Evolutionary conservation across 1,140 invertebrate genomes (phyloP), one percentile per base, ranked within the genome.

Genomic region (Spodoptera litura): DNA sequence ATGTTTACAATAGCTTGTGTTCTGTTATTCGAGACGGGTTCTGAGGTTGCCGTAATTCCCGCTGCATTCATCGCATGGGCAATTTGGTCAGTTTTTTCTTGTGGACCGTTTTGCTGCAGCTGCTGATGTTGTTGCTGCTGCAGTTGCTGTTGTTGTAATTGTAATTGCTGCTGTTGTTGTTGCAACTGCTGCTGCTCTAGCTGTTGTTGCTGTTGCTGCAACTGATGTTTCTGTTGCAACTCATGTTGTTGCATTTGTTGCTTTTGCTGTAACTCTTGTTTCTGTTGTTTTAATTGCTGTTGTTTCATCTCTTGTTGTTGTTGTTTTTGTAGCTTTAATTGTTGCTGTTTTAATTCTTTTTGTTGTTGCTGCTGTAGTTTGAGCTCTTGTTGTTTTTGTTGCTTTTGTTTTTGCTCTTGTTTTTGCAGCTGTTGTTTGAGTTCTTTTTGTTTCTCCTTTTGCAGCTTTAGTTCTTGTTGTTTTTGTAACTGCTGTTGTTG

Each of bases 1-100:
- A 93, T 88, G 72, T 94, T 91, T 3, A 91, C 89, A 25, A 94
- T 74, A 44, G 87, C 82, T 61, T 91, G 88, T 9, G 88, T 81
- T 87, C 83, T 87, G 61, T 87, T 82, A 79, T 85, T 88, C 5
- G 84, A 77, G 51, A 81, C 79, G 55, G 86, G 64, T 55, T 93
- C 91, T 38, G 89, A n/a, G 20, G 84, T 85, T 20, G 91, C 83
- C 9, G 87, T 86, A 70, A 93, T 94, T 62, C 91, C 93, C 55
- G 93, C 90, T 31, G 92, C 93, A 81, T 83, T 94, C 91, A 94
- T 94, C 4, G 92, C 91, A 85, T 90, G 88, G 13, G 93, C 94
- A 58, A 94, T 91, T 85, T 94, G 92, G 81, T 94, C 91, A 5
- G 87, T 87, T 84, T 93, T 94, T 78, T 93, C 91, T 10, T 75